Evolutionary conservation across 2,888 invertebrate genomes (phyloP).

Genomic region (Koerneria pararmatus): DNA sequence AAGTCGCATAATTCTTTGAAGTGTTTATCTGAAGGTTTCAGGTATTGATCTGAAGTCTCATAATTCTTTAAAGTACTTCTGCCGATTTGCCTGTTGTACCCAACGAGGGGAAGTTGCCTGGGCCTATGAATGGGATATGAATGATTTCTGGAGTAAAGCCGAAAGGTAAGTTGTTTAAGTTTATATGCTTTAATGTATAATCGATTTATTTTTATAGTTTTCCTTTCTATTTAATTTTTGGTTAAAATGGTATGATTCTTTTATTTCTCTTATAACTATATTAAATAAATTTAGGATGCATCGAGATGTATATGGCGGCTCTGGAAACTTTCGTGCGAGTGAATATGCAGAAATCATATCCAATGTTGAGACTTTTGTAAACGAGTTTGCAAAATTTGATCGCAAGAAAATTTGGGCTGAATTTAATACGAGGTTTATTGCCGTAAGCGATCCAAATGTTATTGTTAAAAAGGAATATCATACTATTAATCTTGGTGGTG

Average conservation of each 20-base stretch:
- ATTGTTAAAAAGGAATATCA: slow-evolving; percentile 23
- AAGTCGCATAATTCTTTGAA: too few species aligned
- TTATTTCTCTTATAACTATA: slow-evolving; percentile 25
- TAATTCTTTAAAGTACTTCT: too few species aligned
- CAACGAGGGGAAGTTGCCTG: too few species aligned
- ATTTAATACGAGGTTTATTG: slow-evolving; percentile 23
- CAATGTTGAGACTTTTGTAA: slow-evolving; percentile 24
- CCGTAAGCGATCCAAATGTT: slow-evolving; percentile 27
- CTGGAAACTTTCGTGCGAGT: slow-evolving; percentile 22
- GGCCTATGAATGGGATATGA: too few species aligned
- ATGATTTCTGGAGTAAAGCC: too few species aligned
- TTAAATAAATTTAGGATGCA: slow-evolving; percentile 25
- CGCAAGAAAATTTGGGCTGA: slow-evolving; percentile 26
- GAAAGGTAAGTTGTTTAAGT: slow-evolving; percentile 25
- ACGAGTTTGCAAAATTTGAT: slow-evolving; percentile 22
- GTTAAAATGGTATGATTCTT: slow-evolving; percentile 23
- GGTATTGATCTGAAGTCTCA: slow-evolving; percentile 24
- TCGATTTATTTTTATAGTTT: slow-evolving; percentile 27
- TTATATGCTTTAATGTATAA: slow-evolving; percentile 28
- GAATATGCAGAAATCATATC: slow-evolving; percentile 25
- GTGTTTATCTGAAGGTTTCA: slow-evolving; percentile 26
- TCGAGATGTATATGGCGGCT: slow-evolving; percentile 22
- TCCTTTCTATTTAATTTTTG: slow-evolving; percentile 24
- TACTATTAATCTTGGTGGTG: slow-evolving; percentile 25
- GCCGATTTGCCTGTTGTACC: slow-evolving; percentile 12